Conservation (phyloP, 2,797 vertebrate genomes). For the Loriculus beryllinus region DNA sequence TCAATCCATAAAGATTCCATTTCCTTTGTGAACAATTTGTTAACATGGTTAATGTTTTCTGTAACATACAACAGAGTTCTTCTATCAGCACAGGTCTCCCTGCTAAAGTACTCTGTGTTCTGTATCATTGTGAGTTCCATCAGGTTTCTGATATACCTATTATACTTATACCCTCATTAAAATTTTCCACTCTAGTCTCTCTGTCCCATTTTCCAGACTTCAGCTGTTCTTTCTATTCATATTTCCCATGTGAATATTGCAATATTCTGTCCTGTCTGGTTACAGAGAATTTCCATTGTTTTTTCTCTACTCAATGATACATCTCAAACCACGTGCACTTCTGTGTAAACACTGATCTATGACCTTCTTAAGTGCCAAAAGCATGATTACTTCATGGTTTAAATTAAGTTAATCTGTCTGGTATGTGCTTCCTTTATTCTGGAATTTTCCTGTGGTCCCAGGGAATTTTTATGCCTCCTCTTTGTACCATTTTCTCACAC, state of each 20-base stretch:
- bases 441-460: not conserved
- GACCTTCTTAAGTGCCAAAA: not conserved
- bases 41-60: not conserved
- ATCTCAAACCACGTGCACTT: not conserved
- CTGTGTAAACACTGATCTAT: not conserved
- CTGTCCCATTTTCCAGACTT: not conserved
- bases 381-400: not conserved
- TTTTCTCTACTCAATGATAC: not conserved
- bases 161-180: not conserved
- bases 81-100: not conserved
- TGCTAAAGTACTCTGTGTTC: not conserved
- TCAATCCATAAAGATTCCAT: not conserved
- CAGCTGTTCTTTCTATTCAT: not conserved
- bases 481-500: not conserved
- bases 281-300: not conserved
- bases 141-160: not conserved
- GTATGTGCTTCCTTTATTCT: not conserved
- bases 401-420: not conserved
- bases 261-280: not conserved
- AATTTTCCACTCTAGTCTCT: not conserved
- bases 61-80: not conserved
- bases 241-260: not conserved
- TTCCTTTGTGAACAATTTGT: not conserved
- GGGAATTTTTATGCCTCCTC: not conserved
- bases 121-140: not conserved